Percentiles rank a stretch among this genome's conserved stretches.
These are phyloP conservation scores for Octomys mimax DNA, from an alignment of 2,797 vertebrate genomes.

Conservation along the genomic window DNA sequence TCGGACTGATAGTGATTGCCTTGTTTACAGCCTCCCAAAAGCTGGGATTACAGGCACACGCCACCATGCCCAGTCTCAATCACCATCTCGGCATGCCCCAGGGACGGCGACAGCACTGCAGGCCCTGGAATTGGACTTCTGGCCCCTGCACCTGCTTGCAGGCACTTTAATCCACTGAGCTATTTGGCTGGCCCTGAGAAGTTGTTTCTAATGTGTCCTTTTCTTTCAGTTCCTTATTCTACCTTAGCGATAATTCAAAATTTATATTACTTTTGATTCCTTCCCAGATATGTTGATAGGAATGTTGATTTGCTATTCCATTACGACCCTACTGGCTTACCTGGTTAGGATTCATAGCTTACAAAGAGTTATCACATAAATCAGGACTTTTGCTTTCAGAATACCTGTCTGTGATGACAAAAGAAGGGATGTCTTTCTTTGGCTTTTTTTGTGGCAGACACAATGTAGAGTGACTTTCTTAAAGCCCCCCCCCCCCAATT, in stretches of 20 bases:
- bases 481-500: rapidly evolving
- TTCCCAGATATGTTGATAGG: background rate
- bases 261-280: background rate
- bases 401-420: background rate
- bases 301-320: background rate
- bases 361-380: background rate
- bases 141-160: too few species aligned
- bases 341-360: background rate
- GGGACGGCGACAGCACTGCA: too few species aligned
- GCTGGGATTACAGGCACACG: too few species aligned
- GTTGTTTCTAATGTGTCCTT: background rate
- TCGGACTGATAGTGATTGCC: too few species aligned
- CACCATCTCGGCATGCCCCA: too few species aligned
- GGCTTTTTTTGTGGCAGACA: background rate
- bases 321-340: background rate
- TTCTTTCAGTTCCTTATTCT: background rate
- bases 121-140: background rate
- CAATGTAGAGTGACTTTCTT: rapidly evolving
- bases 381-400: background rate
- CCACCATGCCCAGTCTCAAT: too few species aligned
- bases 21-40: too few species aligned
- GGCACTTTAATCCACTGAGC: too few species aligned
- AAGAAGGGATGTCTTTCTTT: background rate
- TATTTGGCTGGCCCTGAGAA: background rate
- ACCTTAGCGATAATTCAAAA: background rate